These are phyloP conservation scores for Xestia sexstrigata DNA, from an alignment of 2,888 invertebrate species.

Conservation along the genomic window DNA sequence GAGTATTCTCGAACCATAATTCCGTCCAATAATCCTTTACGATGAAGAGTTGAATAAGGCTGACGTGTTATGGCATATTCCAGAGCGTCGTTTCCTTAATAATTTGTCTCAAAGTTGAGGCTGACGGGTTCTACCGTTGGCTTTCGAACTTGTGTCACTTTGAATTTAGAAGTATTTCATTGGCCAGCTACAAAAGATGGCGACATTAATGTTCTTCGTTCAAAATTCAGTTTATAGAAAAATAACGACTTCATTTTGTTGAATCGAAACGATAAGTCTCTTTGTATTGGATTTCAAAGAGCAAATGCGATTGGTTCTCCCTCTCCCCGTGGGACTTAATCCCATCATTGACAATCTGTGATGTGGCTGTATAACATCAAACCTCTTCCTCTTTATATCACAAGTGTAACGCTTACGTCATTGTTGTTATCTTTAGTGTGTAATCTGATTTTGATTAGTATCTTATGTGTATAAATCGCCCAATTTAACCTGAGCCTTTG, in stretches of 20 bases:
- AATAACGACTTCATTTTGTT: slow-evolving; percentile 12
- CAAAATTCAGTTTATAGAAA: slow-evolving; percentile 3
- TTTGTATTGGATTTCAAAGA: slow-evolving; percentile 38
- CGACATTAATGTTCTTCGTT: slow-evolving; percentile 2
- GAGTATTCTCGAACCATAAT: slow-evolving; percentile 69
- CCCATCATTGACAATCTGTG: slow-evolving; percentile 26
- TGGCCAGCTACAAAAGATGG: not conserved
- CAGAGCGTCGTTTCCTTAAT: slow-evolving; percentile 78
- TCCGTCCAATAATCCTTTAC: slow-evolving; percentile 79
- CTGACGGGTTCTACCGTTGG: slow-evolving; percentile 59
- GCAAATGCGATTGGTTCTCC: slow-evolving; percentile 35
- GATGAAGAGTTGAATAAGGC: slow-evolving; percentile 80
- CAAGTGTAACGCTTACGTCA: slow-evolving; percentile 28
- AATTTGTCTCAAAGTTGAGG: slow-evolving; percentile 76
- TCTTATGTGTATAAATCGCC: slow-evolving; percentile 10
- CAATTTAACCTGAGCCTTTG: slow-evolving; percentile 7
- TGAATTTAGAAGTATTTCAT: slow-evolving; percentile 35
- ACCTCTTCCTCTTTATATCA: slow-evolving; percentile 13
- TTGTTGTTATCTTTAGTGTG: slow-evolving; percentile 23
- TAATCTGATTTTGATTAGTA: slow-evolving; percentile 46
- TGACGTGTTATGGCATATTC: slow-evolving; percentile 80
- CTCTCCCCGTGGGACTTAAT: slow-evolving; percentile 36
- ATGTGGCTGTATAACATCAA: slow-evolving; percentile 10
- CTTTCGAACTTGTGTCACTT: slow-evolving; percentile 61
- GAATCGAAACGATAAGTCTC: slow-evolving; percentile 31